Conservation (phyloP, 2,797 vertebrate genomes). For the Siniperca undulata region DNA sequence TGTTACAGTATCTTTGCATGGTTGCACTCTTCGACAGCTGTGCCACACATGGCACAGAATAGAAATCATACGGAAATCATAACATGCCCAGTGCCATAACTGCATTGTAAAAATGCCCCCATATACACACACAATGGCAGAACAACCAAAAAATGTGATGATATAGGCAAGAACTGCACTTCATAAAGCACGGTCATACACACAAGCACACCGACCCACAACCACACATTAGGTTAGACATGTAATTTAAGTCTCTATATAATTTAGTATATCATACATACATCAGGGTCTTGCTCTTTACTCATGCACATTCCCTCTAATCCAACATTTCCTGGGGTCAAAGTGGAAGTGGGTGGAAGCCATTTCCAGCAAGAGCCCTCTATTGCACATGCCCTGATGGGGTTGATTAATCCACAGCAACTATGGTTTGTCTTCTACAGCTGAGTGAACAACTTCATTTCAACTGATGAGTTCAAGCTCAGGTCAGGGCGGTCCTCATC, state of each 20-base stretch:
- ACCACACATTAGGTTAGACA: constrained; percentile 85
- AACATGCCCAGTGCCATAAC: constrained; percentile 54
- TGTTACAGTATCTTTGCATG: constrained; percentile 54
- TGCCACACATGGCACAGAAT: constrained; percentile 61
- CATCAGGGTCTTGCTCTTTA: constrained; percentile 57
- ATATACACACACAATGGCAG: constrained; percentile 39
- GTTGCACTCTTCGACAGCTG: constrained; percentile 66
- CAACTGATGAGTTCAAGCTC: constrained; percentile 97
- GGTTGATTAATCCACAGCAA: constrained; percentile 95
- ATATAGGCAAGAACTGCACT: constrained; percentile 32
- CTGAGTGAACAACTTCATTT: constrained; percentile 99
- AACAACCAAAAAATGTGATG: constrained; percentile 47
- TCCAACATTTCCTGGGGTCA: constrained; percentile 76
- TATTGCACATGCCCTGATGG: constrained; percentile 85
- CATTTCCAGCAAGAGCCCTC: constrained; percentile 65
- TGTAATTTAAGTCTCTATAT: constrained; percentile 92
- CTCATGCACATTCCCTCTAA: constrained; percentile 75
- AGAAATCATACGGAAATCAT: constrained; percentile 68
- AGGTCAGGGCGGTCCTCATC: constrained; percentile 97
- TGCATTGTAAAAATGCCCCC: constrained; percentile 60
- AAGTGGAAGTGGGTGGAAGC: constrained; percentile 72
- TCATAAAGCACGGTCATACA: constrained; percentile 86
- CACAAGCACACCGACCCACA: constrained; percentile 81
- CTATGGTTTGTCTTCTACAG: constrained; percentile 98
- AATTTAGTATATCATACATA: constrained; percentile 85